phyloP scores from a whole-genome alignment of 64 coral and sea anemone species.

The Platygyra sinensis region DNA sequence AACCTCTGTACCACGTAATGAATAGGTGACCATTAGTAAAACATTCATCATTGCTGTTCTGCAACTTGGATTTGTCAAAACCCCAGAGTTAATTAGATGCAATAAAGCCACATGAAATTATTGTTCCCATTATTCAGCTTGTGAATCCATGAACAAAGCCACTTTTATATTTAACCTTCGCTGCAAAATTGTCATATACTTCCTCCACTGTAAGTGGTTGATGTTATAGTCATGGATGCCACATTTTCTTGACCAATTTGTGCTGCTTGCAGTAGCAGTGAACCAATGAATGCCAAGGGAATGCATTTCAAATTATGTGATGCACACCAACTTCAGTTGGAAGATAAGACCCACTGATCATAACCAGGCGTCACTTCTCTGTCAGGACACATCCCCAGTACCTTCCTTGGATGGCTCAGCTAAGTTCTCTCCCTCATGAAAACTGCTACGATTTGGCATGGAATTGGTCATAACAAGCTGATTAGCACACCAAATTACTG shows the following conservation, averaged over 20 bases:
- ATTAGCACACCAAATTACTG: constrained; percentile 94
- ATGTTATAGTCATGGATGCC: not conserved
- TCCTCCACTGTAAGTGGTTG: not conserved
- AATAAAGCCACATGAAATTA: not conserved
- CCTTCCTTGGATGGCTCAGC: not conserved
- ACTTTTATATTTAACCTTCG: constrained; percentile 14
- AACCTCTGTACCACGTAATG: not conserved
- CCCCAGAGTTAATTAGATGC: not conserved
- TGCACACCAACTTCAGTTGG: not conserved
- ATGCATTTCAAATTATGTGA: constrained; percentile 1
- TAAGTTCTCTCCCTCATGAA: constrained; percentile 45
- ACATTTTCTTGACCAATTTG: constrained; percentile 1
- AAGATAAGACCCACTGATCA: not conserved
- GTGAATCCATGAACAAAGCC: not conserved
- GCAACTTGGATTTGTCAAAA: not conserved
- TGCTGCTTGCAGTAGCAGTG: not conserved
- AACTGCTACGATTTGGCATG: constrained; percentile 17
- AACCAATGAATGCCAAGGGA: constrained; percentile 8
- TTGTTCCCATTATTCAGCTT: not conserved
- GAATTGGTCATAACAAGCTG: constrained; percentile 73
- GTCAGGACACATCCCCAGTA: constrained; percentile 62
- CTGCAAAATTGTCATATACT: not conserved
- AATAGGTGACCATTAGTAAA: not conserved
- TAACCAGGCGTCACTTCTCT: not conserved
- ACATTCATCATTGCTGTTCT: not conserved